Conservation (phyloP, 2,797 vertebrate genomes). For the Trachurus trachurus region DNA sequence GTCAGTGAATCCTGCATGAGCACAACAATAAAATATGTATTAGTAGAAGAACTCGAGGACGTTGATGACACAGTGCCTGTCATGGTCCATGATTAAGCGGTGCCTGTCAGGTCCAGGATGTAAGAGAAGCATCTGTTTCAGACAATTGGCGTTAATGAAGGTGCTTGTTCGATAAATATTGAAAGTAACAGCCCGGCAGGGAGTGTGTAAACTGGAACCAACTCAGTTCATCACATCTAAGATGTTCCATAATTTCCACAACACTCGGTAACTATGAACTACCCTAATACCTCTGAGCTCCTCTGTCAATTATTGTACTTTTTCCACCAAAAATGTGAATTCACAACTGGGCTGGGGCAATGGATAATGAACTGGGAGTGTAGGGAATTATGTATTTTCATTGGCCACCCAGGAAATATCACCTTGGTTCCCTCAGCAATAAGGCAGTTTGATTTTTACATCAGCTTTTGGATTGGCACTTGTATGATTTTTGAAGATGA, state of each 20-base stretch:
- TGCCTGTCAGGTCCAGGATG: not conserved
- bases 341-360: too few species aligned
- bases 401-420: too few species aligned
- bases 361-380: too few species aligned
- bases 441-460: too few species aligned
- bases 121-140: not conserved
- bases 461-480: too few species aligned
- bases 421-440: too few species aligned
- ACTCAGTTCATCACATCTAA: not conserved
- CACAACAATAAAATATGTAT: conserved; percentile 7
- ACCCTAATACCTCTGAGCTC: not conserved
- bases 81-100: not conserved
- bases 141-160: not conserved
- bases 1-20: conserved; percentile 12
- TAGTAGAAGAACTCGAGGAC: not conserved
- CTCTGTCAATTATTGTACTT: not conserved
- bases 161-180: not conserved
- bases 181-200: not conserved
- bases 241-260: not conserved
- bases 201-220: not conserved
- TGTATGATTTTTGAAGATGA: too few species aligned
- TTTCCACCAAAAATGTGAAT: not conserved
- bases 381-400: too few species aligned
- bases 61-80: not conserved
- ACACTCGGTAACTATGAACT: not conserved